Evolutionary conservation across 2,797 vertebrate genomes (phyloP).

Genomic region (Picus viridis): DNA sequence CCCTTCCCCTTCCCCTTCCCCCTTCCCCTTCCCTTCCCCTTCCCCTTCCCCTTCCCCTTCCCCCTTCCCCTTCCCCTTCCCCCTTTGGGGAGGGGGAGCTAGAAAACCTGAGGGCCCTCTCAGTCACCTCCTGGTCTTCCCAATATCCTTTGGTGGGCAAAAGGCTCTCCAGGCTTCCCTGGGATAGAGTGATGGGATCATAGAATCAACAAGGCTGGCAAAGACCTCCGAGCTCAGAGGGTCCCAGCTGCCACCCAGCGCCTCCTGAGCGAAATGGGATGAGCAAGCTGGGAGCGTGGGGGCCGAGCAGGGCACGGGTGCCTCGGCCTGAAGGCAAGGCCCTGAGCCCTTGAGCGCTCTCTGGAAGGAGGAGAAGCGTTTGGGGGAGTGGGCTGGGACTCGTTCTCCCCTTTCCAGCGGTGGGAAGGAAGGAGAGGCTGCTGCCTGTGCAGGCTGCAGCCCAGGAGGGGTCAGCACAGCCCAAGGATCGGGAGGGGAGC

Average conservation of each 20-base stretch:
- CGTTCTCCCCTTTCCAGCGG: neutral
- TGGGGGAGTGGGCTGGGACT: neutral
- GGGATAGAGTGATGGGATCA: too few relatives aligned
- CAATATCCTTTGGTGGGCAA: neutral
- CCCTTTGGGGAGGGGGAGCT: neutral
- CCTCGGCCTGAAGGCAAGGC: neutral
- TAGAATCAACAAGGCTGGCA: too few relatives aligned
- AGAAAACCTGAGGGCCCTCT: neutral
- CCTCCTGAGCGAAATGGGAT: neutral
- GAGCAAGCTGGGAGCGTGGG: neutral
- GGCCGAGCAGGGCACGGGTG: neutral
- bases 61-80: too few relatives aligned
- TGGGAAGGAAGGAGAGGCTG: neutral
- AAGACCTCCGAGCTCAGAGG: too few relatives aligned
- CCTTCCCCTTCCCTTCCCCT: too few relatives aligned
- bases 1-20: too few relatives aligned
- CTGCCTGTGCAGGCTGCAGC: neutral
- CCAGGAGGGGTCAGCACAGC: constrained; percentile 59
- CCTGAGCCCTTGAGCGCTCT: neutral
- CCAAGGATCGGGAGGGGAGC: neutral
- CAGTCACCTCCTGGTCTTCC: rapidly evolving
- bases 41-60: too few relatives aligned
- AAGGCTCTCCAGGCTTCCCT: neutral
- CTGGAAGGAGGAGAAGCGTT: neutral
- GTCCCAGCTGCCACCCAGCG: too few relatives aligned